Evolutionary conservation across 2,888 invertebrate species (phyloP).

Genomic region (Mermis nigrescens): DNA sequence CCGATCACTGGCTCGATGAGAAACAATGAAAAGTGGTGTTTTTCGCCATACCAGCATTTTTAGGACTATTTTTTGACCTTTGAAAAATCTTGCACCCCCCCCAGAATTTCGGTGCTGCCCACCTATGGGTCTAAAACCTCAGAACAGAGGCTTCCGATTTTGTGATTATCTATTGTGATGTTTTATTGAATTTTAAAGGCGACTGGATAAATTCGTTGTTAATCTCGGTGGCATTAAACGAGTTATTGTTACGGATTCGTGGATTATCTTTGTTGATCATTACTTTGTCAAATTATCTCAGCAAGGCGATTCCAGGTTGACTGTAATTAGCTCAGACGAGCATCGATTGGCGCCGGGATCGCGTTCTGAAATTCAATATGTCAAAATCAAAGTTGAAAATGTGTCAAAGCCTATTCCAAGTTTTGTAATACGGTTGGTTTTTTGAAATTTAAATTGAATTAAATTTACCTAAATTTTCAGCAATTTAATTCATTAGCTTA

Average conservation of each 20-base stretch:
- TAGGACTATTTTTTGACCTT: too few relatives aligned
- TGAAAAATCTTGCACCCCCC: too few relatives aligned
- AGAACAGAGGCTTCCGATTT: too few relatives aligned
- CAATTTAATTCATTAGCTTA: too few relatives aligned
- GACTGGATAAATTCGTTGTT: slow-evolving; percentile 33
- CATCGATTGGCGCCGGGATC: slow-evolving; percentile 45
- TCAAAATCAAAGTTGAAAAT: slow-evolving; percentile 51
- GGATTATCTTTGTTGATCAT: slow-evolving; percentile 62
- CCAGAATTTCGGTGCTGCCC: too few relatives aligned
- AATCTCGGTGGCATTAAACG: slow-evolving; percentile 21
- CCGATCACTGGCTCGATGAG: too few relatives aligned
- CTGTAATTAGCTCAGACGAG: slow-evolving; percentile 47
- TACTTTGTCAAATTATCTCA: slow-evolving; percentile 54
- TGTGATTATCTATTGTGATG: too few relatives aligned
- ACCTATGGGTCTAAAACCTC: too few relatives aligned
- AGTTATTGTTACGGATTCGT: slow-evolving; percentile 49
- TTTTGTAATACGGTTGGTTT: slow-evolving; percentile 8
- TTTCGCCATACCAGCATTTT: too few relatives aligned
- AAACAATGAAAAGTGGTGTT: too few relatives aligned
- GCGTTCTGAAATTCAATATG: slow-evolving; percentile 55
- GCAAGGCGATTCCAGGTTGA: slow-evolving; percentile 53
- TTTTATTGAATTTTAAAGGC: too few relatives aligned
- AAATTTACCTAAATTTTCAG: too few relatives aligned
- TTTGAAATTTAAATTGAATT: neutral
- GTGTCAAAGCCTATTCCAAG: slow-evolving; percentile 18